phyloP scores from a whole-genome alignment of 2,113 vertebrate species.

The Barbus barbus region DNA sequence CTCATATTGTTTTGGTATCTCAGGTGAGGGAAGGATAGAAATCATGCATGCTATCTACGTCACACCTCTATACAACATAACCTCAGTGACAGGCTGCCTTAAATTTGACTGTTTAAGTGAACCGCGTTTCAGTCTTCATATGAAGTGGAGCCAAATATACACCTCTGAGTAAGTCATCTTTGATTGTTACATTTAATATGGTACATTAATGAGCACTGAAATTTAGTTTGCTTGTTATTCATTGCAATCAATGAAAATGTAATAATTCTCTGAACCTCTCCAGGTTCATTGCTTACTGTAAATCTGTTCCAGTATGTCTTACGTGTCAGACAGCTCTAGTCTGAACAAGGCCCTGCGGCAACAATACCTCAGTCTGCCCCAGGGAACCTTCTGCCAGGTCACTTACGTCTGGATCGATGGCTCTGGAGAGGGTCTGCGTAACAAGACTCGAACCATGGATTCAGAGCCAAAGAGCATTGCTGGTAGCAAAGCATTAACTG shows the following conservation, averaged over 20 bases:
- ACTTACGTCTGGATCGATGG: slow-evolving; percentile 83
- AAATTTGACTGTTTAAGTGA: slow-evolving; percentile 15
- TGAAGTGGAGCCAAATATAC: background rate
- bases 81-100: background rate
- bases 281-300: background rate
- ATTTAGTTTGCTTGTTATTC: background rate
- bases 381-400: slow-evolving; percentile 69
- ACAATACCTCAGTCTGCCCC: slow-evolving; percentile 76
- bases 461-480: slow-evolving; percentile 71
- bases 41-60: background rate
- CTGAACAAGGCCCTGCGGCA: slow-evolving; percentile 76
- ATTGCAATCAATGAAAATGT: background rate
- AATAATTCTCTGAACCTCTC: background rate
- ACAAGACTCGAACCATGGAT: slow-evolving; percentile 75
- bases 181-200: background rate
- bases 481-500: slow-evolving; percentile 61
- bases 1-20: background rate
- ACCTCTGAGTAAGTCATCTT: slow-evolving; percentile 28
- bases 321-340: slow-evolving; percentile 76
- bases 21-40: background rate
- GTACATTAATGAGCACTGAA: background rate
- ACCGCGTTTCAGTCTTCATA: background rate
- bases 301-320: slow-evolving; percentile 49
- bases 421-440: slow-evolving; percentile 73
- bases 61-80: background rate